Base-by-base conservation (phyloP, 2,888 invertebrate genomes). In the Monopis laevigella region DNA sequence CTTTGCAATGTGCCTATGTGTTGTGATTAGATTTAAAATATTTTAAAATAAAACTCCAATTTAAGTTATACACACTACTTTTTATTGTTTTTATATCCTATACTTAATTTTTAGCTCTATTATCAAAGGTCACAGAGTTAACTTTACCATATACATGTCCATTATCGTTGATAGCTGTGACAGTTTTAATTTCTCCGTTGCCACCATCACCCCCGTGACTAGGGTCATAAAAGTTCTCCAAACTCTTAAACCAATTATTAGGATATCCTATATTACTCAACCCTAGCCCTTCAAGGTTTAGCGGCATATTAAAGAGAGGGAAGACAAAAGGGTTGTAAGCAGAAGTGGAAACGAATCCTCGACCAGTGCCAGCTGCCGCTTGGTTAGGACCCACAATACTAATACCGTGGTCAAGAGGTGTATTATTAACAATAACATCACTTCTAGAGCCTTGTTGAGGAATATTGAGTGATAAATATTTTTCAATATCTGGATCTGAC, bases 141-240 rank as follows among this genome's bases (percentile, higher is more conserved):
- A 65, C 59, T 48, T 60, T 63, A 28, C 65, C 62, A 46, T 64
- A 66, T 2, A 64, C 52, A 30, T 61, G 64, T 2, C 70, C 69
- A 45, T 67, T 67, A 45, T 66, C 62, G 43, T 61, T 70, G 7
- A 65, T 48, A 2, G 68, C 62, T 8, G 67, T 56, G 3, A 61
- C 62, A 2, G 57, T 49, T 10, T 52, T 53, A 2, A 53, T 47
- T 40, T 55, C 57, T 5, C 58, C 56, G 32, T 56, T 56, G 0
- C 58, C 53, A 16, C 47, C 43, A 26, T 55, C 62, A 0, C 58
- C 53, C 14, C 47, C 43, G 24, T 55, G 62, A 13, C 46, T 53
- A 0, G 62, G 55, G n/a, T 64, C 58, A 19, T 64, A 65, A 28
- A 54, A 55, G 29, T 56, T 56, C 39, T 65, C 62, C 21, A 65